phyloP scores from a whole-genome alignment of 2,113 vertebrate species.

The Sturnira hondurensis region DNA sequence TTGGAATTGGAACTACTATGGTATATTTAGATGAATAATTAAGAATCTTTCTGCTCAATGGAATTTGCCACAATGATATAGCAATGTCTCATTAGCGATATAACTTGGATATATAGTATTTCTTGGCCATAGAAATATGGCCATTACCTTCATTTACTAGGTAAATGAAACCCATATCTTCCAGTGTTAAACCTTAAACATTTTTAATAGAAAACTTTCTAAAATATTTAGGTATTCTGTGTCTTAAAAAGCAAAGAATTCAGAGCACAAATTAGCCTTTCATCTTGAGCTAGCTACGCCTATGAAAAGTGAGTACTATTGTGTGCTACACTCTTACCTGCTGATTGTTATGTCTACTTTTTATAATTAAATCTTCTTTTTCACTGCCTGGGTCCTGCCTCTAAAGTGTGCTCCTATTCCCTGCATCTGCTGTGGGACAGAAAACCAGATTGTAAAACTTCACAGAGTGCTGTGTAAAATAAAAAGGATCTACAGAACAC shows the following conservation, averaged over 20 bases:
- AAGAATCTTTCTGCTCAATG: slow-evolving; percentile 7
- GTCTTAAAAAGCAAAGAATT: not conserved
- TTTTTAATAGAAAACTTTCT: not conserved
- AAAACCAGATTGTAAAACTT: not conserved
- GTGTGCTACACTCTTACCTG: too few relatives aligned
- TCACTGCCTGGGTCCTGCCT: not conserved
- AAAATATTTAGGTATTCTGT: slow-evolving; percentile 6
- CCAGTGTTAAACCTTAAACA: not conserved
- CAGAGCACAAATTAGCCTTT: not conserved
- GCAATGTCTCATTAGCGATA: not conserved
- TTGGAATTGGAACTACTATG: not conserved
- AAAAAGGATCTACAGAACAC: not conserved
- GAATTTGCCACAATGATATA: not conserved
- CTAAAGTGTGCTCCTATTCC: not conserved
- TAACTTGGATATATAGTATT: not conserved
- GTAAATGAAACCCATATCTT: slow-evolving; percentile 1
- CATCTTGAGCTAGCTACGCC: not conserved
- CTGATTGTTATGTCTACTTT: not conserved
- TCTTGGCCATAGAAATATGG: not conserved
- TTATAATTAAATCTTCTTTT: not conserved
- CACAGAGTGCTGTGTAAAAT: not conserved
- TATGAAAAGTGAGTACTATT: not conserved
- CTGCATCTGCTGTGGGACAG: not conserved
- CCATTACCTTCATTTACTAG: too few relatives aligned
- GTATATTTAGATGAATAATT: not conserved